Conservation (phyloP, 2,888 invertebrate genomes). For the Ditula angustiorana region DNA sequence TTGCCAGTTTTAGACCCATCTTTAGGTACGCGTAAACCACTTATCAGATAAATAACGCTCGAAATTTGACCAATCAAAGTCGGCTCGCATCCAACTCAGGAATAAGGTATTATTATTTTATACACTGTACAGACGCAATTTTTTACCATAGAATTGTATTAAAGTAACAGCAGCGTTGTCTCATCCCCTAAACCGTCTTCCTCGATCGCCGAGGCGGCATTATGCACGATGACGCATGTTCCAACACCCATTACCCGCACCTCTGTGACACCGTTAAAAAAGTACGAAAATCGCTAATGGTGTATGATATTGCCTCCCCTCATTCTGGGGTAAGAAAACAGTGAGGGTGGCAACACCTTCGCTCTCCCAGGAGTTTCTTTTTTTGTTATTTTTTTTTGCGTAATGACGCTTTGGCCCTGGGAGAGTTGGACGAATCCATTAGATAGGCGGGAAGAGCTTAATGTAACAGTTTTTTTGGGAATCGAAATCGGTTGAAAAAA, state of each 20-base stretch:
- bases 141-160: slow-evolving; percentile 1
- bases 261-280: slow-evolving; percentile 85
- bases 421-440: slow-evolving; percentile 84
- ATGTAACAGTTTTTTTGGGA: slow-evolving; percentile 75
- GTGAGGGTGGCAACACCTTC: slow-evolving; percentile 80
- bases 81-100: too few species aligned
- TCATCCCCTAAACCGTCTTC: slow-evolving; percentile 3
- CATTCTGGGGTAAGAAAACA: slow-evolving; percentile 79
- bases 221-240: slow-evolving; percentile 32
- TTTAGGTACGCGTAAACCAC: too few species aligned
- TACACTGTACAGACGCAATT: too few species aligned
- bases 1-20: neutral
- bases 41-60: too few species aligned
- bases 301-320: slow-evolving; percentile 87
- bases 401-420: slow-evolving; percentile 81
- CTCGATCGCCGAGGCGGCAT: neutral
- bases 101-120: too few species aligned
- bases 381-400: slow-evolving; percentile 74
- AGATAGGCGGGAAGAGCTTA: slow-evolving; percentile 82
- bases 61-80: too few species aligned
- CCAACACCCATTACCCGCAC: slow-evolving; percentile 36
- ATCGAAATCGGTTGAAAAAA: slow-evolving; percentile 68
- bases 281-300: slow-evolving; percentile 85
- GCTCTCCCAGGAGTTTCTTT: slow-evolving; percentile 77
- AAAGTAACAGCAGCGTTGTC: slow-evolving; percentile 3